phyloP scores from a whole-genome alignment of 2,888 invertebrate genomes.

The Eueremaeus valkanovi region DNA sequence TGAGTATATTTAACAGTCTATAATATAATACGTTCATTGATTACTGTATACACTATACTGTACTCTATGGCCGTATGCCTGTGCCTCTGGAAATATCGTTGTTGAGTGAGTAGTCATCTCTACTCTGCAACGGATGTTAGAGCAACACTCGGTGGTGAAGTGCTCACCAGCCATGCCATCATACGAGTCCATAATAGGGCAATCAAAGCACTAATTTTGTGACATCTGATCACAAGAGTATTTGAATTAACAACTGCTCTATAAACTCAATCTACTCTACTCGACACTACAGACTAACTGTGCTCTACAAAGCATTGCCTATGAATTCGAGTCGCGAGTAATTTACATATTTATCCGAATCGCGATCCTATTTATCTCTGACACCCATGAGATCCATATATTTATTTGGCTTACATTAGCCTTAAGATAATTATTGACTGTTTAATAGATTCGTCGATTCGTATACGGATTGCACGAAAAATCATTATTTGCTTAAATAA shows the following conservation, averaged over 20 bases:
- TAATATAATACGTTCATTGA: conserved; percentile 20
- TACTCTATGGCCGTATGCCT: not conserved
- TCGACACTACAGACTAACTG: too few species aligned
- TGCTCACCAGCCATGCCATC: not conserved
- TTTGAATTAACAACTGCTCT: conserved; percentile 4
- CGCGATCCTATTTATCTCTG: not conserved
- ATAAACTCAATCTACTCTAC: too few species aligned
- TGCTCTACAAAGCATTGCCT: not conserved
- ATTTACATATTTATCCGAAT: conserved; percentile 12
- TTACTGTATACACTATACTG: not conserved
- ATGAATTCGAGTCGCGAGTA: not conserved
- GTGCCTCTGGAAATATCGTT: conserved; percentile 32
- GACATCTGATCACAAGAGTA: conserved; percentile 37
- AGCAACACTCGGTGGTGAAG: conserved; percentile 17
- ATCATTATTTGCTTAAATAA: not conserved
- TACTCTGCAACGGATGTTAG: conserved; percentile 35
- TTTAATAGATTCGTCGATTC: not conserved
- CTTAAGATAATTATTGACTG: conserved; percentile 26
- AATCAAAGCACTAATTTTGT: conserved; percentile 36
- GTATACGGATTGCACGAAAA: too few species aligned
- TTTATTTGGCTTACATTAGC: not conserved
- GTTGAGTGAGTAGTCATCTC: conserved; percentile 14
- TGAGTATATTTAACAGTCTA: conserved; percentile 12
- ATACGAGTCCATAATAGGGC: conserved; percentile 22
- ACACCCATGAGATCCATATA: conserved; percentile 32